Percentiles rank a stretch among this genome's conserved stretches.
These are phyloP conservation scores for Triplophysa rosa DNA, from an alignment of 2,113 vertebrate genomes.

Conservation along the genomic window DNA sequence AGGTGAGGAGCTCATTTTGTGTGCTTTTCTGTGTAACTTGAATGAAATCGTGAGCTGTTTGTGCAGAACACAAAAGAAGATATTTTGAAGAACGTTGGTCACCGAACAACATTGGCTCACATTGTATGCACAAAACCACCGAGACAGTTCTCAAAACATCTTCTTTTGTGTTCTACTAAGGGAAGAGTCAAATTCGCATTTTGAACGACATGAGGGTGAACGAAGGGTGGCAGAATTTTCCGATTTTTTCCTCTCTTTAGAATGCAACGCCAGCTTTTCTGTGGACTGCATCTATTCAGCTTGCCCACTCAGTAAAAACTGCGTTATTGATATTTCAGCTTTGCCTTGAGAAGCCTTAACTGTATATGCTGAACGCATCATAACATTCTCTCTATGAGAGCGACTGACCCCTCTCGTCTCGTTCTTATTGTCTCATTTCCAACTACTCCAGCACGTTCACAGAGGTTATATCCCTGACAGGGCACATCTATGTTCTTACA, in stretches of 20 bases:
- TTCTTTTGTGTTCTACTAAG: too few species aligned
- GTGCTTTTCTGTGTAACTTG: too few species aligned
- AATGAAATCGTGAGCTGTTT: too few species aligned
- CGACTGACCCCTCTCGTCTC: constrained; percentile 59
- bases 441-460: constrained; percentile 44
- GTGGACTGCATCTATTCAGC: constrained; percentile 40
- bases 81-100: too few species aligned
- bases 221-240: too few species aligned
- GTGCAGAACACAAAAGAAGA: too few species aligned
- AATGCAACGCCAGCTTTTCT: constrained; percentile 10
- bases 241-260: not conserved
- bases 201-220: too few species aligned
- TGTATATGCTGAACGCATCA: constrained; percentile 49
- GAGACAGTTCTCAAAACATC: too few species aligned
- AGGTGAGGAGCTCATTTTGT: too few species aligned
- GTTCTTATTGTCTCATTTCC: constrained; percentile 55
- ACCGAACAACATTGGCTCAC: too few species aligned
- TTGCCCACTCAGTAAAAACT: constrained; percentile 54
- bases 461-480: constrained; percentile 33
- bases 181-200: too few species aligned
- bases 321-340: constrained; percentile 63
- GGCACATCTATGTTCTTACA: constrained; percentile 15
- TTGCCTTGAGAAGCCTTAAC: constrained; percentile 46
- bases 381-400: constrained; percentile 54
- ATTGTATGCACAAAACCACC: too few species aligned